Conservation (phyloP, 2,797 vertebrate genomes). For the Thunnus albacares region DNA sequence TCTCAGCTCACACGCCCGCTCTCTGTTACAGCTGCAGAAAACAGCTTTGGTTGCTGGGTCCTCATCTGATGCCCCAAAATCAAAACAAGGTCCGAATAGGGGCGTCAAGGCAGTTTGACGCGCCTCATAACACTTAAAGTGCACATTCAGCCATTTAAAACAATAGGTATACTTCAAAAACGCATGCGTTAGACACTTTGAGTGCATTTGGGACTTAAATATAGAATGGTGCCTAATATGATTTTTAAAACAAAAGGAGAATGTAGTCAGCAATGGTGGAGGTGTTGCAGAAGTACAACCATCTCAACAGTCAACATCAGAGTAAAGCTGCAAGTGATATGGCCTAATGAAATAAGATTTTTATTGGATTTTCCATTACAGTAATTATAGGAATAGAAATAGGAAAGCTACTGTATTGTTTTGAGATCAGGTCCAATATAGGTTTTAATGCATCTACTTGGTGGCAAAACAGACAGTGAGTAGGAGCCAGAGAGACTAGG, state of each 20-base stretch:
- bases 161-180: too few species aligned
- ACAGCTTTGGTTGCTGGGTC: too few species aligned
- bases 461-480: background rate
- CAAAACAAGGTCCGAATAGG: too few species aligned
- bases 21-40: too few species aligned
- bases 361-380: slow-evolving; percentile 20
- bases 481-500: background rate
- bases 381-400: slow-evolving; percentile 2
- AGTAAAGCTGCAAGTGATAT: slow-evolving; percentile 5
- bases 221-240: background rate
- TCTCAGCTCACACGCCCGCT: too few species aligned
- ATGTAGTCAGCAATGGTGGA: background rate
- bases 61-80: too few species aligned
- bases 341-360: background rate
- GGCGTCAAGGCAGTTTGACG: too few species aligned
- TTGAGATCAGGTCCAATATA: slow-evolving; percentile 3
- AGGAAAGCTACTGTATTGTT: slow-evolving; percentile 6
- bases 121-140: too few species aligned
- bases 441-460: slow-evolving; percentile 28
- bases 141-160: too few species aligned
- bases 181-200: too few species aligned
- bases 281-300: background rate
- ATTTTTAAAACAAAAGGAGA: background rate
- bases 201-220: background rate
- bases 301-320: slow-evolving; percentile 3